phyloP scores from a whole-genome alignment of 2,797 vertebrate species.

The Eutrigla gurnardus region DNA sequence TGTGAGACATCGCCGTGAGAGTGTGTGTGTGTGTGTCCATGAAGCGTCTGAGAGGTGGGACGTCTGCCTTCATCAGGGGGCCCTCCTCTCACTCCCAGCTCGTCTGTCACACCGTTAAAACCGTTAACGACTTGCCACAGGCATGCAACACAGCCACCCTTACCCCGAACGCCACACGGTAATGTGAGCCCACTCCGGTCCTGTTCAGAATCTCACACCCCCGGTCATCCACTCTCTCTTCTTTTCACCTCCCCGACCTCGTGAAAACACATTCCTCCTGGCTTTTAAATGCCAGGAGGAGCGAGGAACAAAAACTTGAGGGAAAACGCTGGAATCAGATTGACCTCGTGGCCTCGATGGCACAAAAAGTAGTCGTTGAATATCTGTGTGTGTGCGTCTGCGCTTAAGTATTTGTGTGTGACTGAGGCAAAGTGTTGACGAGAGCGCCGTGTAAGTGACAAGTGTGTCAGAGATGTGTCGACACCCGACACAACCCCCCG shows the following conservation, averaged over 20 bases:
- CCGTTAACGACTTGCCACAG: constrained; percentile 80
- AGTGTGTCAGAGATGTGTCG: constrained; percentile 84
- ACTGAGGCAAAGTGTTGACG: constrained; percentile 76
- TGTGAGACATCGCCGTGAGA: constrained; percentile 36
- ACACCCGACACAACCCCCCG: constrained; percentile 81
- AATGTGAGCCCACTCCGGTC: constrained; percentile 68
- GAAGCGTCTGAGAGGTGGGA: constrained; percentile 61
- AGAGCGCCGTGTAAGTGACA: constrained; percentile 84
- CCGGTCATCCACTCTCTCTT: constrained; percentile 18
- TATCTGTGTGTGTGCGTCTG: constrained; percentile 26
- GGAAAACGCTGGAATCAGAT: constrained; percentile 12
- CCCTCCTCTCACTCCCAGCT: constrained; percentile 68
- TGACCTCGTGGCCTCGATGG: constrained; percentile 32
- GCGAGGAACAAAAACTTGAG: constrained; percentile 15
- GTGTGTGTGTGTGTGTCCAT: background rate
- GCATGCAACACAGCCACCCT: constrained; percentile 62
- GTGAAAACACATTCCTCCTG: constrained; percentile 31
- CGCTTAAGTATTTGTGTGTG: constrained; percentile 24
- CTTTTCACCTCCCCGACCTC: constrained; percentile 35
- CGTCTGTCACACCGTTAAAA: constrained; percentile 80
- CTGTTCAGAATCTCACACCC: constrained; percentile 77
- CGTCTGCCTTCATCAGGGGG: constrained; percentile 67
- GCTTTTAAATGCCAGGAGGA: constrained; percentile 21
- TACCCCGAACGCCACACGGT: constrained; percentile 54
- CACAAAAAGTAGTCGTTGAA: constrained; percentile 10